Base-by-base conservation (phyloP, 2,888 invertebrate species). In the Cerceris rybyensis region DNA sequence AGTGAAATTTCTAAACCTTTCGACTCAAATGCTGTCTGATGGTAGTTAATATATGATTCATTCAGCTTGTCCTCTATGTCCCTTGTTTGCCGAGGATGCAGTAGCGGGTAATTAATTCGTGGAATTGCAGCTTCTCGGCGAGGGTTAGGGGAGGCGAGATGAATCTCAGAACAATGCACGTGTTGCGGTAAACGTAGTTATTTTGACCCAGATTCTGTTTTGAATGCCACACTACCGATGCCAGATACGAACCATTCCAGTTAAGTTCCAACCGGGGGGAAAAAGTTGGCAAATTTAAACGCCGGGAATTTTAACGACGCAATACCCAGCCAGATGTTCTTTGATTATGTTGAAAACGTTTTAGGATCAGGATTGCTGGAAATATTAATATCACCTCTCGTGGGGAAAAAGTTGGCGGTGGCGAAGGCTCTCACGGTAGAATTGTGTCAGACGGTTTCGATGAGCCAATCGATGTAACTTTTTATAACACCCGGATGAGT, bases 61-160 rank as follows among this genome's bases (percentile, higher is more conserved):
- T 71, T 71, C 71, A 13, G 57, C 54, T 60, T 42, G 74, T 50
- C 60, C 78, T 55, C 78, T 78, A 70, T 70, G 75, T 80, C 75
- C 57, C 70, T 78, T 78, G 80, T 80, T 80, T 78, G 75, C 78
- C 68, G 59, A 43, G 55, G n/a, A 55, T 70, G 70, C 67, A 74
- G 70, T 46, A 49, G 66, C 70, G 67, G 78, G 57, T 80, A 80
- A 80, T 80, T 80, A 80, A 80, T 80, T 80, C 78, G 78, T 68
- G 75, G 68, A 80, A 80, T 75, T 73, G 79, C 77, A 70, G 61
- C 73, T 72, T 50, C 70, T 67, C 61, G 58, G 55, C 61, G 70
- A 58, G 60, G 68, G 61, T 54, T 60, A 66, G 50, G 17, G 7
- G 8, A 43, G 54, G 9, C 43, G 11, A 14, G 59, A 9, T 17